Base-by-base conservation (phyloP, 2,113 vertebrate species). In the Cisticola juncidis region DNA sequence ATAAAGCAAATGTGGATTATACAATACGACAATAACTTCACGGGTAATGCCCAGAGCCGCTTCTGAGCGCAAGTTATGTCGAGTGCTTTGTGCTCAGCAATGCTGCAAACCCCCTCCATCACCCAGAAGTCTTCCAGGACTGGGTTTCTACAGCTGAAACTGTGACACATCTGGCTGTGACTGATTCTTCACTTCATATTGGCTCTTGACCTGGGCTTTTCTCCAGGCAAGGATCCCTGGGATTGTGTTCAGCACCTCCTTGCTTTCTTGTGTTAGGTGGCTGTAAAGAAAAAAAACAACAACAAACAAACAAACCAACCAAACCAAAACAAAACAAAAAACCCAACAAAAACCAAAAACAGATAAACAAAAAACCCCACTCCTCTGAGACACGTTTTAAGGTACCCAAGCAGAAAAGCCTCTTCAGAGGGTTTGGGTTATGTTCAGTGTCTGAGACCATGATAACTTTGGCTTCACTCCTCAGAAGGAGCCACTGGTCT, bases 1-100 rank as follows among this genome's bases (percentile, higher is more conserved):
- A 90, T 97, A 97, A 97, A 98, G 95, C 86, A 91, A 76, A 96
- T 88, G 97, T 48, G 91, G 94, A 95, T 98, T 97, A 97, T 97
- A 94, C 89, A 92, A 40, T 61, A 79, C n/a, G 89, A 83, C 94
- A 97, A 79, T 97, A 97, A 96, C 92, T 94, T 97, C 91, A 88
- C 14, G 3, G 86, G 88, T 95, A 97, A 97, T 93, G 94, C 95
- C 96, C 93, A 82, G 64, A 96, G 94, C 90, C 1, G 29, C 92
- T 85, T 86, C 96, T 66, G 88, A 95, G 85, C 88, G 14, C 80
- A 50, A 95, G 86, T 95, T 97, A 94, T 47, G 90, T 64, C 1
- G 31, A 95, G 81, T 56, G 86, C 42, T 94, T 94, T 95, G 93
- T 94, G 80, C 92, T 93, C 12, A 4, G 60, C 0, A 14, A 6